Conservation (phyloP, 2,888 invertebrate species). For the Mechanitis mazaeus region DNA sequence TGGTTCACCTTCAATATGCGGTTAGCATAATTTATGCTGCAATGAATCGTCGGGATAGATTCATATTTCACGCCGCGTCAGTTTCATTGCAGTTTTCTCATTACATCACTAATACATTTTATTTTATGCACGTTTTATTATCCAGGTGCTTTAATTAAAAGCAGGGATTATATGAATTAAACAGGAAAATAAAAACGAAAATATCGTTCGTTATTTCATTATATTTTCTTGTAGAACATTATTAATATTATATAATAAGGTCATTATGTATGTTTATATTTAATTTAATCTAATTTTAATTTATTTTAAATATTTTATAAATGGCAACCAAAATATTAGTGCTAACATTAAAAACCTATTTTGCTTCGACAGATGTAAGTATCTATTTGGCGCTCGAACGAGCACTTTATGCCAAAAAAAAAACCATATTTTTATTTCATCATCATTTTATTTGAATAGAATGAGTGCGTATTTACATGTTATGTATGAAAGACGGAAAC, state of each 20-base stretch:
- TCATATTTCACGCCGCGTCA: constrained; percentile 14
- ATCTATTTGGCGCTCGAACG: neutral
- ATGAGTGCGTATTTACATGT: too few relatives aligned
- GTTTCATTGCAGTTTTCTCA: constrained; percentile 14
- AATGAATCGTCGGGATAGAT: constrained; percentile 12
- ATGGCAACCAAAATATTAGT: too few relatives aligned
- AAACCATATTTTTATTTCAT: constrained; percentile 1
- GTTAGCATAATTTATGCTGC: constrained; percentile 10
- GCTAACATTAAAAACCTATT: too few relatives aligned
- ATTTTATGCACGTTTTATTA: neutral
- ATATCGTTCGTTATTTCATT: too few relatives aligned
- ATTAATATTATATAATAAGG: too few relatives aligned
- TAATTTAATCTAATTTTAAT: too few relatives aligned
- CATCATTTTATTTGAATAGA: neutral
- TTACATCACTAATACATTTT: constrained; percentile 10
- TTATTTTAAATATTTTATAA: too few relatives aligned
- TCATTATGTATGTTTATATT: too few relatives aligned
- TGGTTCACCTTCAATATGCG: constrained; percentile 6
- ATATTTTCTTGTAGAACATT: too few relatives aligned
- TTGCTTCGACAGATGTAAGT: neutral
- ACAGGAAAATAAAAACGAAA: neutral
- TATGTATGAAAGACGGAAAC: too few relatives aligned
- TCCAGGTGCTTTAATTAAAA: neutral
- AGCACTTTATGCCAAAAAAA: constrained; percentile 3
- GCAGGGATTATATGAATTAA: neutral